Base-by-base conservation (phyloP, 2,888 invertebrate genomes). In the Cerastis rubricosa region DNA sequence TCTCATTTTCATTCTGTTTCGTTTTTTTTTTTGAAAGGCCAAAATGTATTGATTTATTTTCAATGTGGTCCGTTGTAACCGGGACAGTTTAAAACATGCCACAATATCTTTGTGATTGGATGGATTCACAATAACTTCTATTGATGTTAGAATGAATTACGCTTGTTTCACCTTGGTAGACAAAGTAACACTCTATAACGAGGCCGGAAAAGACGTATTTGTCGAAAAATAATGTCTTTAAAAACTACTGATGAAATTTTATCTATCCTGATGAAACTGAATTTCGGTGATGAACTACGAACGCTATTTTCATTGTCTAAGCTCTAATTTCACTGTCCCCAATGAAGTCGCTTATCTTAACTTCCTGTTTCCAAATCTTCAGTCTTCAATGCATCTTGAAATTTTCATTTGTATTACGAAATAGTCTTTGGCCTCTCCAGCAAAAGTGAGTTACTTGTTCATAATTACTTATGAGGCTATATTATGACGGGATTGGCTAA, bases 1-100 rank as follows among this genome's bases (percentile, higher is more conserved):
- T 14, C 51, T 70, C 54, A 69, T 74, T 80, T 75, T 76, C 74
- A 75, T 85, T 75, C 17, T 71, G 71, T 72, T 82, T 64, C n/a
- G 14, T 17, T 78, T 57, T 29, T 71, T 25, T 78, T 43, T 54
- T n/a, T n/a, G n/a, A 35, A n/a, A 22, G 22, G 22, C 1, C 4
- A 49, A 43, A 74, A 51, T 22, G 0, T 25, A 8, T 14, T 40
- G 25, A 45, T n/a, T n/a, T 35, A n/a, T 29, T 59, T 59, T 61
- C 9, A 29, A 9, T 19, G 59, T 8, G 17, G 2, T 25, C 7
- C 17, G 19, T 9, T 19, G 19, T 59, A 29, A 17, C 6, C 1
- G 12, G 0, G 1, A n/a, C 54, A 5, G n/a, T 12, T 54, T 54
- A 54, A 22, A 51, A 40, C 3, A 51, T 22, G 22, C 9, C 3